Evolutionary conservation across 2,888 invertebrate genomes (phyloP), one percentile per base, ranked within the genome.

Genomic region (Epicampocera succincta): DNA sequence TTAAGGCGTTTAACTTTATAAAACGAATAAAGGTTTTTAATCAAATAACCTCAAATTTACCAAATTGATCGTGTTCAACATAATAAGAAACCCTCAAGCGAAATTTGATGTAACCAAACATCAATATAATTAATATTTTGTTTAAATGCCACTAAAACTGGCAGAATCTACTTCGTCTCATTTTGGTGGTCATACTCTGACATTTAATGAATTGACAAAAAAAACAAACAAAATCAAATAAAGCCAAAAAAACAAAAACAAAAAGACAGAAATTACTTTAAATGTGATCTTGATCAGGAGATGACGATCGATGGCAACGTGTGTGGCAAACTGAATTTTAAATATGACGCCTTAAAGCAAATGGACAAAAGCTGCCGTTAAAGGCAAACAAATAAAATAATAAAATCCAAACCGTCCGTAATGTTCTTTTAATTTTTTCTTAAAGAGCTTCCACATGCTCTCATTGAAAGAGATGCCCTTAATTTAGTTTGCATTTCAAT

Each of bases 241-340:
- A n/a, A n/a, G n/a, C n/a, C n/a, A n/a, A n/a, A n/a, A n/a, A 33
- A 33, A 6, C 3, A 33, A 33, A 33, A 33, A 33, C 5, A 33
- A 33, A 33, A 1, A 3, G 9, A 61, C 15, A 76, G 44, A 38
- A 11, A 0, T 61, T 54, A 25, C n/a, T 40, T 33, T 25, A 25
- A 58, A 11, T 42, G 48, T 21, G 25, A n/a, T 42, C 25, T 21
- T 61, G 71, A 56, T 56, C 25, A 60, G 60, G 52, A 15, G 52
- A 15, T 66, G 60, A 52, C 17, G 79, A 74, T 42, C 38, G 73
- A 61, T 50, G 73, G 52, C 77, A 77, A 73, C 82, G 78, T 82
- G 82, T 82, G 82, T 75, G 82, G 82, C 54, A 78, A 82, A 82
- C 71, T 78, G 82, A 78, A 82, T 82, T 82, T 82, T 75, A 82